phyloP scores from a whole-genome alignment of 2,888 invertebrate species.

The Buathra laborator region DNA sequence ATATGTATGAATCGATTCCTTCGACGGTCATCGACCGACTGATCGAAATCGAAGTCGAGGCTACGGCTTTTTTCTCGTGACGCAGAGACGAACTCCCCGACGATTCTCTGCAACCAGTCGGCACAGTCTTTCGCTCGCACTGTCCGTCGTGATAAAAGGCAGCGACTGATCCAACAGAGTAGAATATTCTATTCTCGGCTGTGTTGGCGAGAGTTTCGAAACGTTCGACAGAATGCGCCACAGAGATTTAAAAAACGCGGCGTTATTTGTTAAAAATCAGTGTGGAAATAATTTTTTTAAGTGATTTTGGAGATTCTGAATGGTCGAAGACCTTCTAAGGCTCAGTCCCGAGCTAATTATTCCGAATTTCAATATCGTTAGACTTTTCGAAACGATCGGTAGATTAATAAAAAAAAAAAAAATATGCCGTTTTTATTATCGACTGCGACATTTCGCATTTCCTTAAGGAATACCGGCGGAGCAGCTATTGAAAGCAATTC shows the following conservation, averaged over 20 bases:
- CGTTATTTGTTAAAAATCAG: background rate
- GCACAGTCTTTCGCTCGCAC: background rate
- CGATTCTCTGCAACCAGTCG: background rate
- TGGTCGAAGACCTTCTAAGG: no score
- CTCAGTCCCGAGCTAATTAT: no score
- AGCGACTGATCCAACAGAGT: conserved; percentile 23
- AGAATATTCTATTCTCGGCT: background rate
- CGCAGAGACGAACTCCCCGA: background rate
- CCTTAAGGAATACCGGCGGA: no score
- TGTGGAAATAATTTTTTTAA: background rate
- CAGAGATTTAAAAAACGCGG: background rate
- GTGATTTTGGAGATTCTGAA: no score
- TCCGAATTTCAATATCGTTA: no score
- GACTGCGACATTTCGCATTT: no score
- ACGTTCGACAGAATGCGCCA: conserved; percentile 46
- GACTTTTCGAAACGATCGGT: no score
- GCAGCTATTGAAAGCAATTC: no score
- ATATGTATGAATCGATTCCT: background rate
- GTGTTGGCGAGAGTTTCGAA: background rate
- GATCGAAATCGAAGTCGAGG: background rate
- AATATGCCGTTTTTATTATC: no score
- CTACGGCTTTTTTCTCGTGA: background rate
- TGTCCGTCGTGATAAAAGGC: conserved; percentile 21
- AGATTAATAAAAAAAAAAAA: no score
- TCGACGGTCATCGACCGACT: conserved; percentile 15